Evolutionary conservation across 2,888 invertebrate species (phyloP), one percentile per base, ranked within the genome.

Genomic region (Girardia tigrina): DNA sequence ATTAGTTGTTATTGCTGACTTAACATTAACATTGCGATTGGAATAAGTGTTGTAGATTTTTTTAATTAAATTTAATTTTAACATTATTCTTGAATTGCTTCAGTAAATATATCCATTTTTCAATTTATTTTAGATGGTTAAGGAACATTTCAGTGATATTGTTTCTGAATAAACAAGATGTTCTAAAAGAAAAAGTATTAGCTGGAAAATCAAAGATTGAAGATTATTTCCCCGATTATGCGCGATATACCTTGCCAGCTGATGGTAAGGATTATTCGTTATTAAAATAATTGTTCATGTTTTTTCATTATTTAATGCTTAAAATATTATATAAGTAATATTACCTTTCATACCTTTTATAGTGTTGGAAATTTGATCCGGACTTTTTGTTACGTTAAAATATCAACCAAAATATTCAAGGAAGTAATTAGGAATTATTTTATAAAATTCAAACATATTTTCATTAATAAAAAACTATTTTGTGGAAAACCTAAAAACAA

Each of bases 81-180:
- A 36, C 8, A 16, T 12, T 36, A 28, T 28, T 23, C 26, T 28
- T 72, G 12, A 12, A 70, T 14, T 70, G 12, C 8, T 70, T 12
- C 26, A 36, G 16, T 36, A 36, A 8, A 12, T 12, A 36, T 36
- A 36, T 12, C 16, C 36, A 36, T 12, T 12, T 36, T 12, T 36
- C 16, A 36, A 14, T 70, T 70, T 6, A 8, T 70, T 74, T 74
- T 79, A 92, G 95, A 87, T 99, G 98, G 98, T 89, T 98, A 85
- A 91, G 95, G 87, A 97, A 95, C 87, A 98, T 99, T 88, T 97
- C 95, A 82, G 94, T 98, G 86, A 98, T 99, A 87, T 89, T 99
- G 86, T 98, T 98, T 88, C 89, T 98, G 84, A 98, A 98, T 88
- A 98, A 98, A 87, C 97, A 97, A 88, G 98, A 99, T 88, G 88